These are phyloP conservation scores for Lepidurus packardi DNA, from an alignment of 1,140 invertebrate species.

Conservation along the genomic window DNA sequence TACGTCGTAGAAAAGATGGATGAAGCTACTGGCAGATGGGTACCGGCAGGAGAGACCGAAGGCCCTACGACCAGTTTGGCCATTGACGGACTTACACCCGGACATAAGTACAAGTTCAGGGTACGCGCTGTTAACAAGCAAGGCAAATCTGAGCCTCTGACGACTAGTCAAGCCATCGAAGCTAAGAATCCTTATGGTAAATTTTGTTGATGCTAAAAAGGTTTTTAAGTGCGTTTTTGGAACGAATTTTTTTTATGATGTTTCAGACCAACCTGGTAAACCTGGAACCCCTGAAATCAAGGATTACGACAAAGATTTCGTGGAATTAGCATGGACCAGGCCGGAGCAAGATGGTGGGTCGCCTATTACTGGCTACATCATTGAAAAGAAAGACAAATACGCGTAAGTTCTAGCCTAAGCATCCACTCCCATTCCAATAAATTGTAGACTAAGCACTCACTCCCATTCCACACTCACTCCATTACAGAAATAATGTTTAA, in stretches of 20 bases:
- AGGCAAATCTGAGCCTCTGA: slow-evolving; percentile 90
- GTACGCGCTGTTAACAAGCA: slow-evolving; percentile 92
- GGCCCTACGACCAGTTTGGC: slow-evolving; percentile 65
- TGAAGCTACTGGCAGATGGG: slow-evolving; percentile 84
- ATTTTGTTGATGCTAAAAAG: slow-evolving; percentile 46
- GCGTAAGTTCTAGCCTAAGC: slow-evolving; percentile 39
- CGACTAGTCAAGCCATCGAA: slow-evolving; percentile 78
- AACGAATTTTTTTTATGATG: slow-evolving; percentile 31
- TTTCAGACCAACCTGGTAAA: slow-evolving; percentile 61
- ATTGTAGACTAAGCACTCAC: no score
- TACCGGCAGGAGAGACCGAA: slow-evolving; percentile 80
- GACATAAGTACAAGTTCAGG: slow-evolving; percentile 93
- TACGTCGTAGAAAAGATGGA: slow-evolving; percentile 94
- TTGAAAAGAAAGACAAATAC: slow-evolving; percentile 93
- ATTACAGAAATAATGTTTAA: no score
- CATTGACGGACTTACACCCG: slow-evolving; percentile 72
- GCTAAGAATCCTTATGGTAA: slow-evolving; percentile 92
- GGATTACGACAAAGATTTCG: slow-evolving; percentile 88
- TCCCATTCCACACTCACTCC: no score
- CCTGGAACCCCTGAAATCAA: slow-evolving; percentile 81
- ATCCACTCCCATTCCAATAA: no score
- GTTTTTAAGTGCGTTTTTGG: slow-evolving; percentile 32
- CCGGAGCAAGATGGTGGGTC: slow-evolving; percentile 81
- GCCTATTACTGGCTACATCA: slow-evolving; percentile 84
- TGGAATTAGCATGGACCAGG: slow-evolving; percentile 88